Percentiles rank a stretch among this genome's conserved stretches.
These are phyloP conservation scores for Cryptocephalus moraei DNA, from an alignment of 2,888 invertebrate species.

Conservation along the genomic window DNA sequence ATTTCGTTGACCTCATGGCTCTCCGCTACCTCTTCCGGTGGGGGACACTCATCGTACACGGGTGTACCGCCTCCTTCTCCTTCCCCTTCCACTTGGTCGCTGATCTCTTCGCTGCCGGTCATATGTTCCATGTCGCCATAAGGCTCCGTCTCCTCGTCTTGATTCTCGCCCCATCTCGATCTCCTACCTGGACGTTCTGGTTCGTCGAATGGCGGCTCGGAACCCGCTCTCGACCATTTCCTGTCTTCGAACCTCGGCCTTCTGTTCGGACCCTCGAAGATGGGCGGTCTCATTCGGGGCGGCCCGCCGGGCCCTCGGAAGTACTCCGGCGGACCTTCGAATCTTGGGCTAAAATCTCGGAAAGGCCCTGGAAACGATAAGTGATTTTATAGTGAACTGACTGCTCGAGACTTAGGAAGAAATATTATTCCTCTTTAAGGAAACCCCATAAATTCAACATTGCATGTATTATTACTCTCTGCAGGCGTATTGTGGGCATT, in stretches of 20 bases:
- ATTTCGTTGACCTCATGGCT: background rate
- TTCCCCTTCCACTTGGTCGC: background rate
- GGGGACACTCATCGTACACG: slow-evolving; percentile 3
- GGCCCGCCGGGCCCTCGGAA: slow-evolving; percentile 7
- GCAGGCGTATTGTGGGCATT: too few species aligned
- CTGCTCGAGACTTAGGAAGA: too few species aligned
- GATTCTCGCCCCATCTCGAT: slow-evolving; percentile 1
- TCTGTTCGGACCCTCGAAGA: slow-evolving; percentile 8
- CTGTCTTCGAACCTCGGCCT: slow-evolving; percentile 22
- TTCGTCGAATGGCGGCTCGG: background rate
- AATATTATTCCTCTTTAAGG: too few species aligned
- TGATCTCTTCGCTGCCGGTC: background rate
- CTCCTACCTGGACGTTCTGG: slow-evolving; percentile 2
- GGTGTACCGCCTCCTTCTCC: background rate
- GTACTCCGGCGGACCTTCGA: slow-evolving; percentile 28
- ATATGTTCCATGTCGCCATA: background rate
- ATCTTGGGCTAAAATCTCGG: slow-evolving; percentile 32
- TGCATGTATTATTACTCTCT: too few species aligned
- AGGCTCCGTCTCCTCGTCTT: background rate
- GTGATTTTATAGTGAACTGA: background rate
- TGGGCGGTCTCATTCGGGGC: slow-evolving; percentile 8
- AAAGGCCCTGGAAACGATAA: slow-evolving; percentile 23
- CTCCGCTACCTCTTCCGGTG: background rate
- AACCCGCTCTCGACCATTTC: slow-evolving; percentile 16
- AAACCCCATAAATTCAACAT: too few species aligned